Percentiles rank a stretch among this genome's conserved stretches.
These are phyloP conservation scores for Muraenolepis orangiensis DNA, from an alignment of 2,797 vertebrate genomes.

Conservation along the genomic window DNA sequence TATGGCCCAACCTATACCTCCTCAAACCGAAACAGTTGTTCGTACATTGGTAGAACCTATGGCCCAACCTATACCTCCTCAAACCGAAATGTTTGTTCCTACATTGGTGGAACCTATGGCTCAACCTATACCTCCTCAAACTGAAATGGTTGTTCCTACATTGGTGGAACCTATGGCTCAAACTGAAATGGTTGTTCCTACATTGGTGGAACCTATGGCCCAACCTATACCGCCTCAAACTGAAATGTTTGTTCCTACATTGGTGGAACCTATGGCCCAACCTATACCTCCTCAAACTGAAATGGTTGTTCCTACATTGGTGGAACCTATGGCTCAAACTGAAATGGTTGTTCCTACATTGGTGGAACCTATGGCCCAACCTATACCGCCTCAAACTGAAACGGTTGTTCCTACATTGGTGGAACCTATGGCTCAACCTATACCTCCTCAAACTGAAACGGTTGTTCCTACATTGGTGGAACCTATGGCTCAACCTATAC, in stretches of 20 bases:
- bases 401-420: not conserved
- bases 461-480: not conserved
- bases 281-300: not conserved
- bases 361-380: not conserved
- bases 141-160: not conserved
- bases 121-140: not conserved
- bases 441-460: not conserved
- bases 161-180: not conserved
- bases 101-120: not conserved
- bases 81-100: not conserved
- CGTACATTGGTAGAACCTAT: not conserved
- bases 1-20: not conserved
- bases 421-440: not conserved
- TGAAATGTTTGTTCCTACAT: not conserved
- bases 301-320: not conserved
- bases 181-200: not conserved
- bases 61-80: not conserved
- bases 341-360: not conserved
- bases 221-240: not conserved
- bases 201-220: not conserved
- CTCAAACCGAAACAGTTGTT: not conserved
- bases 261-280: not conserved
- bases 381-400: not conserved
- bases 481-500: not conserved
- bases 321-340: not conserved